These are phyloP conservation scores for Plebejus argus DNA, from an alignment of 2,888 invertebrate genomes.

Conservation along the genomic window DNA sequence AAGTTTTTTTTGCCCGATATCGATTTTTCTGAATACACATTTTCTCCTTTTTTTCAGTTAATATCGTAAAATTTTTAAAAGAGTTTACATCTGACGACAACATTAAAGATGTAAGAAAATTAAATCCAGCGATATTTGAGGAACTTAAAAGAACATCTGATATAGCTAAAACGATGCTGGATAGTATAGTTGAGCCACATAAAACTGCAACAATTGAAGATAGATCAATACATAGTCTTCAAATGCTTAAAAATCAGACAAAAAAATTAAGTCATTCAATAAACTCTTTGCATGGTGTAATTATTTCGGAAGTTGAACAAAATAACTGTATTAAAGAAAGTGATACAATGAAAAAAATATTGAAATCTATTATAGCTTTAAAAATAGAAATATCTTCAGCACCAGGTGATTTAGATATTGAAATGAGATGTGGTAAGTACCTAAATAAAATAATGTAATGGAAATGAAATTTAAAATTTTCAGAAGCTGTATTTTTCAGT, in stretches of 20 bases:
- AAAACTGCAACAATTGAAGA: background rate
- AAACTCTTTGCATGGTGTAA: background rate
- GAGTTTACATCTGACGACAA: background rate
- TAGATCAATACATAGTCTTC: background rate
- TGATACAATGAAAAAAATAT: slow-evolving; percentile 2
- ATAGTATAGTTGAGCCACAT: background rate
- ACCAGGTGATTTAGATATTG: background rate
- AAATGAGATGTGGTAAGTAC: background rate
- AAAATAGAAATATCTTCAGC: slow-evolving; percentile 17
- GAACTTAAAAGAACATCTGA: background rate
- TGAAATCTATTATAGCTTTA: slow-evolving; percentile 5
- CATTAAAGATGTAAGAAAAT: background rate
- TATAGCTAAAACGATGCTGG: background rate
- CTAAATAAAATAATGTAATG: background rate
- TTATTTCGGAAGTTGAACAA: slow-evolving; percentile 12
- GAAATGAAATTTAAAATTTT: background rate
- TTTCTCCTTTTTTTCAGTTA: background rate
- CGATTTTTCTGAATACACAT: background rate
- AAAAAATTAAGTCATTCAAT: background rate
- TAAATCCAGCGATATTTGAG: background rate
- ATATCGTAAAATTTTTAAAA: slow-evolving; percentile 1
- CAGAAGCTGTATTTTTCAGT: background rate
- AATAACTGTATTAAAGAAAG: background rate
- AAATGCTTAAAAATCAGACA: background rate
- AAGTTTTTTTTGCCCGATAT: background rate